phyloP scores from a whole-genome alignment of 2,797 vertebrate genomes.

The Sparus aurata region DNA sequence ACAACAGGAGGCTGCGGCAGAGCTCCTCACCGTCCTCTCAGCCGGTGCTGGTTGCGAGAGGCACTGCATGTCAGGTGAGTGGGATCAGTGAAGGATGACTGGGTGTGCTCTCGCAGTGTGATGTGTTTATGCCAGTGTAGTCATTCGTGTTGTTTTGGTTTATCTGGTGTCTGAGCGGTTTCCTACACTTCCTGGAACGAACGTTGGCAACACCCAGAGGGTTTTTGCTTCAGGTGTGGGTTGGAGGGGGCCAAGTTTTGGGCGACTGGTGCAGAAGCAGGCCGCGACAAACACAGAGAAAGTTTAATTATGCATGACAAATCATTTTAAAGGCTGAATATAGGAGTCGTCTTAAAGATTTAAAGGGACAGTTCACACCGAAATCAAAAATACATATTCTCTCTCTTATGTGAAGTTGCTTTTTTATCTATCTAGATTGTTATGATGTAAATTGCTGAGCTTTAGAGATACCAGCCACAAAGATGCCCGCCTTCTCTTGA shows the following conservation, averaged over 20 bases:
- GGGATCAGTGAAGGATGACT: neutral
- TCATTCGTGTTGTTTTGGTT: constrained; percentile 22
- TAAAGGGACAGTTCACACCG: too few relatives aligned
- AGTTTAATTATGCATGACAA: neutral
- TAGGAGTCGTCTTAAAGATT: too few relatives aligned
- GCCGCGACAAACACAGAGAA: too few relatives aligned
- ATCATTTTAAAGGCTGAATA: too few relatives aligned
- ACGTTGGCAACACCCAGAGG: neutral
- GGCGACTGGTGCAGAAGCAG: neutral
- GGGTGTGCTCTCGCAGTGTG: neutral
- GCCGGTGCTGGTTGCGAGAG: constrained; percentile 77
- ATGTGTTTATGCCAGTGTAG: neutral
- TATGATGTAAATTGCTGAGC: too few relatives aligned
- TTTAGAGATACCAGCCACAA: too few relatives aligned
- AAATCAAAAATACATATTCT: too few relatives aligned
- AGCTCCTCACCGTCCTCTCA: constrained; percentile 20
- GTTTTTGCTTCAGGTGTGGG: constrained; percentile 1
- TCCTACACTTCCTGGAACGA: constrained; percentile 10
- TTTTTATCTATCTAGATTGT: too few relatives aligned
- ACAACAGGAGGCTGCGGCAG: constrained; percentile 27
- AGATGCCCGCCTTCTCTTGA: too few relatives aligned
- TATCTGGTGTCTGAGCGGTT: constrained; percentile 19
- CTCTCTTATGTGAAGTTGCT: too few relatives aligned
- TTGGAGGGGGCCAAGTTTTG: neutral
- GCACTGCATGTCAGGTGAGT: constrained; percentile 70